Evolutionary conservation across 2,888 invertebrate species (phyloP).

Genomic region (Poecilus cupreus): DNA sequence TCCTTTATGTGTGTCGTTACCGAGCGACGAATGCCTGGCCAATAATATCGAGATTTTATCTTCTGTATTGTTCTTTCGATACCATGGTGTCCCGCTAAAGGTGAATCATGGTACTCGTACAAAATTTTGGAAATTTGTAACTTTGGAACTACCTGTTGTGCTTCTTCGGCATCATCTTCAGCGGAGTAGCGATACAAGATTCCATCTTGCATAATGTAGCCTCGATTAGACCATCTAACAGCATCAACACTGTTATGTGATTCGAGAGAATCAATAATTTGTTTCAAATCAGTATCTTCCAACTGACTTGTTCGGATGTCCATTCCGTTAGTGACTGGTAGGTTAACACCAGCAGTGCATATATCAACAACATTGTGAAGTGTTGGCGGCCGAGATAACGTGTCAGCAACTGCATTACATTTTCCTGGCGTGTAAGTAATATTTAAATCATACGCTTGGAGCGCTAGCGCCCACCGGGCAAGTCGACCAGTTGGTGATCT

Average conservation of each 20-base stretch:
- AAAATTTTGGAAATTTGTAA: not conserved
- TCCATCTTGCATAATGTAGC: not conserved
- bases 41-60: constrained; percentile 63
- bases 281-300: not conserved
- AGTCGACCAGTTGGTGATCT: constrained; percentile 69
- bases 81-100: constrained; percentile 65
- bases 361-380: not conserved
- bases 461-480: constrained; percentile 69
- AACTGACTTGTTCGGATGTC: not conserved
- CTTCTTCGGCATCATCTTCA: too few relatives aligned
- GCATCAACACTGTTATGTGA: not conserved
- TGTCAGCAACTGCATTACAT: constrained; percentile 68
- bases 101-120: constrained; percentile 58
- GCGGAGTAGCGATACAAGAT: not conserved
- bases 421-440: constrained; percentile 68
- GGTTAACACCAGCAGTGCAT: not conserved
- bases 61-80: constrained; percentile 61
- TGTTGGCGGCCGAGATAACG: constrained; percentile 64
- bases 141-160: too few relatives aligned
- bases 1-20: constrained; percentile 62
- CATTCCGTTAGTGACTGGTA: not conserved
- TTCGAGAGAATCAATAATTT: too few relatives aligned
- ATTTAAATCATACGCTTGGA: constrained; percentile 67
- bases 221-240: not conserved
- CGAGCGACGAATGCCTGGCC: constrained; percentile 64